Conservation (phyloP, 2,888 invertebrate genomes). For the Eilema caniola region DNA sequence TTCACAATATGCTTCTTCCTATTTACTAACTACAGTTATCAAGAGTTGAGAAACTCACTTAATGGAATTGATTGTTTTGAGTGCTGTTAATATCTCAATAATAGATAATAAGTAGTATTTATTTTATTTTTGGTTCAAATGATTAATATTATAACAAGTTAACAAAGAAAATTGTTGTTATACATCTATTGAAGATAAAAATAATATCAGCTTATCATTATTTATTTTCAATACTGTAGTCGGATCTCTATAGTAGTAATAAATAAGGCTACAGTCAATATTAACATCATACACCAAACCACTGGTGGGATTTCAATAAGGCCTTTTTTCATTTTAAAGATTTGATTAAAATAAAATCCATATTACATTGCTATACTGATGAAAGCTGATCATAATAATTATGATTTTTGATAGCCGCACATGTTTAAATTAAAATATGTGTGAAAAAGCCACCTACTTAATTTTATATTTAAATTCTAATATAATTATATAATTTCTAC, state of each 20-base stretch:
- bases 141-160: no score
- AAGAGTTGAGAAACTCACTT: background rate
- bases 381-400: background rate
- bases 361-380: background rate
- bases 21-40: background rate
- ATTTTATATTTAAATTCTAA: no score
- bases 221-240: background rate
- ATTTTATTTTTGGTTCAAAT: no score
- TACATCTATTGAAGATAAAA: background rate
- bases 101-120: no score
- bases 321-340: background rate
- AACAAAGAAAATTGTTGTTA: no score
- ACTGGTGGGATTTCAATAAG: background rate
- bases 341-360: background rate
- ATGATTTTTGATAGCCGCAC: background rate
- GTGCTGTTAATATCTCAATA: no score
- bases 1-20: constrained; percentile 9
- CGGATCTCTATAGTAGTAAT: background rate
- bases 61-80: background rate
- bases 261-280: background rate
- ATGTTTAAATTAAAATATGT: background rate
- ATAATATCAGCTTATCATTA: constrained; percentile 1
- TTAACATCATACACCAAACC: background rate
- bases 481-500: background rate
- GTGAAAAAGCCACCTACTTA: no score